phyloP scores from a whole-genome alignment of 2,888 invertebrate species.

The Caenorhabditis panamensis region DNA sequence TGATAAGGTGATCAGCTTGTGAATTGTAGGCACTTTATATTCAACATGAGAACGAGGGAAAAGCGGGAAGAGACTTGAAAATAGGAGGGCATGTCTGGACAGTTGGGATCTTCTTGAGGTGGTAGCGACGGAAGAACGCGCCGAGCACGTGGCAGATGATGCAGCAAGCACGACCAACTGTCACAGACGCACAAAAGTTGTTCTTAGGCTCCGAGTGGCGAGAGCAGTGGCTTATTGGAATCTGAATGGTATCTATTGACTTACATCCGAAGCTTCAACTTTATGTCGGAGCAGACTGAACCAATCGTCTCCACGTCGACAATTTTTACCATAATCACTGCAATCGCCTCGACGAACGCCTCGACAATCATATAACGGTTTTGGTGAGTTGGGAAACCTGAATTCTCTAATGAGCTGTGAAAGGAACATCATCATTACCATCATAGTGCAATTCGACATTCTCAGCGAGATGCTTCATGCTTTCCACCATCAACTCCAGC shows the following conservation, averaged over 20 bases:
- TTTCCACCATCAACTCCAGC: slow-evolving; percentile 62
- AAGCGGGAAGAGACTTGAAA: no score
- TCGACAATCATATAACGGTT: slow-evolving; percentile 70
- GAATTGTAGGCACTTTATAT: no score
- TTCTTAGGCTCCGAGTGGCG: slow-evolving; percentile 57
- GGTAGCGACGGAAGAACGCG: slow-evolving; percentile 60
- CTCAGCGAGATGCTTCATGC: slow-evolving; percentile 62
- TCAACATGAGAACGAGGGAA: no score
- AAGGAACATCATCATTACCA: slow-evolving; percentile 3
- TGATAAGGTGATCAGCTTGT: no score
- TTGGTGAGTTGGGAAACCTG: slow-evolving; percentile 65
- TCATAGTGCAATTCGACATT: slow-evolving; percentile 67
- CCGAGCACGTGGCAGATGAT: no score
- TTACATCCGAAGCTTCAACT: slow-evolving; percentile 34
- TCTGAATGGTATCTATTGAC: no score
- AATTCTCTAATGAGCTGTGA: slow-evolving; percentile 2
- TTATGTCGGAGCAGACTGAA: slow-evolving; percentile 59
- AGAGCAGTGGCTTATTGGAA: slow-evolving; percentile 60
- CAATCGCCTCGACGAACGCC: slow-evolving; percentile 73
- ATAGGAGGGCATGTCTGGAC: not conserved
- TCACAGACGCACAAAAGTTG: slow-evolving; percentile 59
- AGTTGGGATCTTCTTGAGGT: slow-evolving; percentile 56
- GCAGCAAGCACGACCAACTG: slow-evolving; percentile 66
- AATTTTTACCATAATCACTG: slow-evolving; percentile 59
- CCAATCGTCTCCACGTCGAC: slow-evolving; percentile 55